Conservation (phyloP, 2,113 vertebrate species). For the Trachemys scripta region DNA sequence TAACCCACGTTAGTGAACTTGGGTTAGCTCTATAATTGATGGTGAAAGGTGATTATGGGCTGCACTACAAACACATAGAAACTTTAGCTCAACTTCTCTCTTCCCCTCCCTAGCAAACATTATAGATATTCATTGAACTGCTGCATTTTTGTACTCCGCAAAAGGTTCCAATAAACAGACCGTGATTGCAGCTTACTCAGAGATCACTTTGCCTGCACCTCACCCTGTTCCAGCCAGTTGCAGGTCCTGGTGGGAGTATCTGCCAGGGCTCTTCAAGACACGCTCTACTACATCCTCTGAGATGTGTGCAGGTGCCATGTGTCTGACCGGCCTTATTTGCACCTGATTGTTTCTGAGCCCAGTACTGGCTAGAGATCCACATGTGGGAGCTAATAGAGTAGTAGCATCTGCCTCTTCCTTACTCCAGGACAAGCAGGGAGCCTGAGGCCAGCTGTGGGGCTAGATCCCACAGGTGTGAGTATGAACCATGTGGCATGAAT, state of each 20-base stretch:
- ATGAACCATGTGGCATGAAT: background rate
- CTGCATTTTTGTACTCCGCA: background rate
- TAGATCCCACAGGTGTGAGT: background rate
- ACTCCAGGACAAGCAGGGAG: background rate
- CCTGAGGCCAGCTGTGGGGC: background rate
- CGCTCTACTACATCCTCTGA: background rate
- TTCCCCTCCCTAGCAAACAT: background rate
- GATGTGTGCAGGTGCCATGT: background rate
- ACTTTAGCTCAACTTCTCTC: conserved; percentile 25
- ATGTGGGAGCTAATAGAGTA: background rate
- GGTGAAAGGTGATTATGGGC: background rate
- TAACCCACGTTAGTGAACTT: background rate
- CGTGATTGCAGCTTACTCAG: background rate
- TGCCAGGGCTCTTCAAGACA: background rate
- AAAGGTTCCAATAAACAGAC: background rate
- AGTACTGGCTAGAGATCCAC: background rate
- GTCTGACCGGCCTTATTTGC: background rate
- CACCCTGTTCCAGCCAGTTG: background rate
- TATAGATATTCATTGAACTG: background rate
- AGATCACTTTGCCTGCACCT: background rate
- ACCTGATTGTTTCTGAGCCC: background rate
- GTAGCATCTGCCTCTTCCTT: background rate
- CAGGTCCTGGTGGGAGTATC: background rate
- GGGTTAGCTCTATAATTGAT: background rate
- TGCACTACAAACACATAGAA: background rate